Conservation (phyloP, 2,888 invertebrate species). For the Peribatodes rhomboidaria region DNA sequence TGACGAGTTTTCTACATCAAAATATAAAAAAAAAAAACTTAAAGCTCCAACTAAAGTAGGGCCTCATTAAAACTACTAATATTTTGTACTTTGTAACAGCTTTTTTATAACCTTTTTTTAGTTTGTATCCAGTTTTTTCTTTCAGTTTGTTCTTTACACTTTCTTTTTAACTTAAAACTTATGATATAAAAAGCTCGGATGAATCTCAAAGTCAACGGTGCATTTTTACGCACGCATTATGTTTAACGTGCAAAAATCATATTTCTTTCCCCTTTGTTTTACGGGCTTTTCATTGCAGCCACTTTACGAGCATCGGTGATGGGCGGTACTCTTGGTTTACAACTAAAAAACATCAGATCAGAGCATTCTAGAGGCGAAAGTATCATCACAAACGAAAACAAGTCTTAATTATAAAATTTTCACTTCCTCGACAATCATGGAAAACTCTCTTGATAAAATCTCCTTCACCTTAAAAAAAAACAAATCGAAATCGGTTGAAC, state of each 20-base stretch:
- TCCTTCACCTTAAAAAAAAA: too few relatives aligned
- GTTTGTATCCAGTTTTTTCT: conserved; percentile 16
- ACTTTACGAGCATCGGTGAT: conserved; percentile 77
- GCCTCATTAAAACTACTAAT: not conserved
- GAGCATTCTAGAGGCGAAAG: conserved; percentile 10
- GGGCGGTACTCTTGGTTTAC: conserved; percentile 73
- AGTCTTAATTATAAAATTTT: not conserved
- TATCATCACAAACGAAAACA: not conserved
- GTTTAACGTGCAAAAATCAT: conserved; percentile 73
- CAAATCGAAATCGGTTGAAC: too few relatives aligned
- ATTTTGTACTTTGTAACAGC: not conserved
- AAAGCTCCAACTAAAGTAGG: not conserved
- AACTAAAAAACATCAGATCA: conserved; percentile 10
- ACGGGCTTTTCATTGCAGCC: conserved; percentile 80
- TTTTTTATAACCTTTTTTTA: not conserved
- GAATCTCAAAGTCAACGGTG: conserved; percentile 41
- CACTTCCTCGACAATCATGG: too few relatives aligned
- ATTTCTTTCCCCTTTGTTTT: conserved; percentile 77
- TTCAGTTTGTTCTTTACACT: conserved; percentile 17
- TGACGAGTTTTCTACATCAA: not conserved
- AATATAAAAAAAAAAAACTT: not conserved
- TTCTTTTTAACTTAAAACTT: conserved; percentile 24
- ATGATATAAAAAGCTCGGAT: conserved; percentile 30
- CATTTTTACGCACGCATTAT: conserved; percentile 51
- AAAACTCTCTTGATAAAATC: too few relatives aligned